phyloP scores from a whole-genome alignment of 37 sponge, comb jelly and placozoan genomes.

The Geodia barretti region DNA sequence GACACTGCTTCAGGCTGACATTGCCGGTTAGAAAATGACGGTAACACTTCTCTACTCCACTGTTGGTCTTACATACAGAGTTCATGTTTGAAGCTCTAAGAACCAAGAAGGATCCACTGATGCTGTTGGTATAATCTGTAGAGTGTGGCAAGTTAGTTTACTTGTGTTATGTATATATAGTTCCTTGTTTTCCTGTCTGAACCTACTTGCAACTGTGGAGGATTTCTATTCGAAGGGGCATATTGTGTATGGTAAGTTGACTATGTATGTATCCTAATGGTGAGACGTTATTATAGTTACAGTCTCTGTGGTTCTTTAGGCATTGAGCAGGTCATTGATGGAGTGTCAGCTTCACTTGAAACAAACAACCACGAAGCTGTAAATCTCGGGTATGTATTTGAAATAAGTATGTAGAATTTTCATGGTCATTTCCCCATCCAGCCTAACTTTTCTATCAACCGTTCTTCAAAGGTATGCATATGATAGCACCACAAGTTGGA shows the following conservation, averaged over 20 bases:
- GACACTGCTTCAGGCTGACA: slow-evolving; percentile 61
- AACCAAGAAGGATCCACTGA: slow-evolving; percentile 46
- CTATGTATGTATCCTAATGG: no score
- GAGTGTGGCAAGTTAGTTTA: background rate
- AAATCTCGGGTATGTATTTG: slow-evolving; percentile 24
- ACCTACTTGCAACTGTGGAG: slow-evolving; percentile 30
- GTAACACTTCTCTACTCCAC: background rate
- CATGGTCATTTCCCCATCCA: no score
- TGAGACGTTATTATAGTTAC: background rate
- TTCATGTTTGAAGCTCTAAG: slow-evolving; percentile 72
- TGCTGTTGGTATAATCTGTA: slow-evolving; percentile 26
- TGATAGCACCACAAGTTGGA: background rate
- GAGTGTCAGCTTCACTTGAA: slow-evolving; percentile 19
- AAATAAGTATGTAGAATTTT: background rate
- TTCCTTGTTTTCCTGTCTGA: slow-evolving; percentile 50
- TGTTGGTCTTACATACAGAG: slow-evolving; percentile 20
- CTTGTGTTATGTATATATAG: background rate
- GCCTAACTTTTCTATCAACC: slow-evolving; percentile 28
- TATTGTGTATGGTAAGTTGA: slow-evolving; percentile 55
- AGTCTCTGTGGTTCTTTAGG: slow-evolving; percentile 29
- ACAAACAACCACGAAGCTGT: slow-evolving; percentile 33
- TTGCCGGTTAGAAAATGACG: slow-evolving; percentile 36
- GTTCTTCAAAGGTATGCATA: slow-evolving; percentile 37
- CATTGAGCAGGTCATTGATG: slow-evolving; percentile 53
- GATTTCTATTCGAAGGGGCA: slow-evolving; percentile 64